Percentiles rank a stretch among this genome's conserved stretches.
Conservation (phyloP, 2,888 invertebrate species). For the Melanostoma scalare region DNA sequence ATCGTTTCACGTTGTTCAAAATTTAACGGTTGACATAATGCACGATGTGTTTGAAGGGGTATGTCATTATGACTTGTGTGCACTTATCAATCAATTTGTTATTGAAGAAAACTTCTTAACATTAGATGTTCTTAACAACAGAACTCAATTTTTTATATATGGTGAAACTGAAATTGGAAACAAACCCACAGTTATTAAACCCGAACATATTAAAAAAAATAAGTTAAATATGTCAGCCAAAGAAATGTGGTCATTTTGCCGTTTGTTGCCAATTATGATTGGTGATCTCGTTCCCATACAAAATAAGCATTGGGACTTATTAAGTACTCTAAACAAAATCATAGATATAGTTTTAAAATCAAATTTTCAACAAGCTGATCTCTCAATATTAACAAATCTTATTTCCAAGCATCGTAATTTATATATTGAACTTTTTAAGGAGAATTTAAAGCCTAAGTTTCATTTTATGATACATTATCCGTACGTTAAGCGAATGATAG, state of each 20-base stretch:
- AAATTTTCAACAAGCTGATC: no score
- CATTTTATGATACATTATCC: no score
- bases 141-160: no score
- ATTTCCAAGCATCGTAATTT: constrained; percentile 2
- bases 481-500: no score
- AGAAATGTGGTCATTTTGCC: constrained; percentile 1
- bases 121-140: no score
- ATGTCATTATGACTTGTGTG: constrained; percentile 1
- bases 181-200: no score
- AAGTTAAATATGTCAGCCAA: constrained; percentile 4
- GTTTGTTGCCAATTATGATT: constrained; percentile 1
- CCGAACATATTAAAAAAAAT: background rate
- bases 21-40: constrained; percentile 2
- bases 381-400: background rate
- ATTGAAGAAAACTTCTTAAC: no score
- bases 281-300: background rate
- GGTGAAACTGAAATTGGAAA: no score
- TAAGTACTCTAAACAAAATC: background rate
- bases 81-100: background rate
- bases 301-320: constrained; percentile 2
- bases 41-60: constrained; percentile 1
- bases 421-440: background rate
- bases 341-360: no score
- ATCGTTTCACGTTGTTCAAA: no score
- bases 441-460: no score